Conservation (phyloP, 92 coral and sea anemone species). For the Muricea muricata region DNA sequence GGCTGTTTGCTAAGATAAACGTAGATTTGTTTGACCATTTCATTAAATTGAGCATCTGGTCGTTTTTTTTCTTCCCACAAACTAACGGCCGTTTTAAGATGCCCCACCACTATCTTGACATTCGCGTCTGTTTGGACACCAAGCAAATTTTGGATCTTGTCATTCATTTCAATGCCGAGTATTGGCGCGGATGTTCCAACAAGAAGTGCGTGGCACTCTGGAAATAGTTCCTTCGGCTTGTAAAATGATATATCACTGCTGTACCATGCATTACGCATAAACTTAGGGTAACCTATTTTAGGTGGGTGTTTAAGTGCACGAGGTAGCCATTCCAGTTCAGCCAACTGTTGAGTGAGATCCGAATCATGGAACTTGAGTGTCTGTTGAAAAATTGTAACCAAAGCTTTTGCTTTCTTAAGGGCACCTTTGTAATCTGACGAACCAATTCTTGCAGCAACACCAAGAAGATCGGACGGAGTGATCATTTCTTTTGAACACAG, state of each 20-base stretch:
- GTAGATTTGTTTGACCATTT: conserved; percentile 80
- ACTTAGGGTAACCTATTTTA: conserved; percentile 16
- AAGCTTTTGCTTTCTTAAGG: conserved; percentile 27
- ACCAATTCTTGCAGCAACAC: conserved; percentile 3
- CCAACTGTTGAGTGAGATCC: not conserved
- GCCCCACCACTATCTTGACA: conserved; percentile 65
- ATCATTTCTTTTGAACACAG: conserved; percentile 28
- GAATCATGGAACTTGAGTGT: not conserved
- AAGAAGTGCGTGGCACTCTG: conserved; percentile 21
- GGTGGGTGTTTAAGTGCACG: conserved; percentile 23
- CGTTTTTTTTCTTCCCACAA: conserved; percentile 65
- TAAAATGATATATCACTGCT: not conserved
- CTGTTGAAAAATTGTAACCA: conserved; percentile 31
- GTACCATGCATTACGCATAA: conserved; percentile 45
- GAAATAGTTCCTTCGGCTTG: conserved; percentile 32
- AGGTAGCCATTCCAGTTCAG: conserved; percentile 40
- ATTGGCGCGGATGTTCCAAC: conserved; percentile 55
- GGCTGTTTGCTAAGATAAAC: conserved; percentile 66
- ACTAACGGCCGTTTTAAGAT: conserved; percentile 70
- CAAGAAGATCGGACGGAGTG: conserved; percentile 30
- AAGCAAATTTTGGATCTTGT: conserved; percentile 70
- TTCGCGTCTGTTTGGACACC: conserved; percentile 86
- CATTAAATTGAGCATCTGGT: conserved; percentile 75
- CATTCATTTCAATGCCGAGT: conserved; percentile 46
- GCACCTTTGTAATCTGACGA: not conserved